Conservation (phyloP, 64 coral and sea anemone genomes). For the Montipora efflorescens region DNA sequence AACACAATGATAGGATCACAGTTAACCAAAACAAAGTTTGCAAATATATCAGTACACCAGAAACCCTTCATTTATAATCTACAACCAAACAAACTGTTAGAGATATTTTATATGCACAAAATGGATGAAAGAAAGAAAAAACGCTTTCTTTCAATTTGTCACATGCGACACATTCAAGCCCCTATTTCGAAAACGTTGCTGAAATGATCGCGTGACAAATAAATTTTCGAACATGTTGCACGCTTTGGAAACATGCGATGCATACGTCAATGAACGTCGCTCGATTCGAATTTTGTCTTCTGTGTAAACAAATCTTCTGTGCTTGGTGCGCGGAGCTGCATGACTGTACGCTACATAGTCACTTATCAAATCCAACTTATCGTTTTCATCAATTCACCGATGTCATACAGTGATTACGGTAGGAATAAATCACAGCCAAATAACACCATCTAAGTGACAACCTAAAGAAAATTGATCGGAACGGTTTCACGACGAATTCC, state of each 20-base stretch:
- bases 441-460: conserved; percentile 25
- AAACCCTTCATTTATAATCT: conserved; percentile 17
- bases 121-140: not conserved
- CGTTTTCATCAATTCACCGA: not conserved
- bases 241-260: not conserved
- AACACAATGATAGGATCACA: not conserved
- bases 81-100: conserved; percentile 21
- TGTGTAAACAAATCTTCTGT: conserved; percentile 38
- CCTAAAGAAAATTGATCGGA: conserved; percentile 30
- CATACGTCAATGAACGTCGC: conserved; percentile 22
- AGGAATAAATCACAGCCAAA: conserved; percentile 9
- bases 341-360: not conserved
- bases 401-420: not conserved
- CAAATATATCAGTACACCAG: not conserved
- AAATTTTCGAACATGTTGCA: not conserved
- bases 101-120: not conserved
- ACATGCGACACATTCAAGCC: not conserved
- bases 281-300: conserved; percentile 33
- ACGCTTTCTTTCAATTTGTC: not conserved
- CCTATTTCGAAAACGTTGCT: not conserved
- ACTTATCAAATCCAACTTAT: not conserved
- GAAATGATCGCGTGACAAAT: conserved; percentile 34
- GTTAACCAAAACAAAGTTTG: conserved; percentile 36
- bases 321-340: conserved; percentile 21
- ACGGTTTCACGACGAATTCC: conserved; percentile 64